These are phyloP conservation scores for Erebia ligea DNA, from an alignment of 2,888 invertebrate species.

Conservation along the genomic window DNA sequence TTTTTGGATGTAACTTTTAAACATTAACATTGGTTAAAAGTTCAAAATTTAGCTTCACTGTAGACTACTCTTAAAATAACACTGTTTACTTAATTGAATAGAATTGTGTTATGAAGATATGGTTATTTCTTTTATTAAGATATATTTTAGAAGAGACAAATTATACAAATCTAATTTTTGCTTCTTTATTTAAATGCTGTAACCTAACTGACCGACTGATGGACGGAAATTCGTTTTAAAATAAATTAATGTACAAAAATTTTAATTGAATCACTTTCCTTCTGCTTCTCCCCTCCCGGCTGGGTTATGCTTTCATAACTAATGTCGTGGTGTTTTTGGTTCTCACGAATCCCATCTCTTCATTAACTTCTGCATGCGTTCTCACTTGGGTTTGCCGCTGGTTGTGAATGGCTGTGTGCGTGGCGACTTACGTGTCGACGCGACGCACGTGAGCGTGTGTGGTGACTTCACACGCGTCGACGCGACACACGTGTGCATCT, in stretches of 20 bases:
- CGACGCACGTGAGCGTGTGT: conserved; percentile 39
- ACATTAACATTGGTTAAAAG: not conserved
- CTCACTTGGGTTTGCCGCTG: conserved; percentile 56
- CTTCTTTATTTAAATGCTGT: not conserved
- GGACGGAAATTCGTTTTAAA: conserved; percentile 2
- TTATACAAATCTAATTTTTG: not conserved
- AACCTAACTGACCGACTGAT: conserved; percentile 2
- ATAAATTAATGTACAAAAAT: conserved; percentile 21
- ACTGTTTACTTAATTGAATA: not conserved
- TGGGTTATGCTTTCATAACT: conserved; percentile 75
- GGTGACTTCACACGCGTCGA: conserved; percentile 42
- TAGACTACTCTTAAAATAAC: not conserved
- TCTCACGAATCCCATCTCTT: conserved; percentile 60
- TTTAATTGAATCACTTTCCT: conserved; percentile 44
- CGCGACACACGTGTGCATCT: conserved; percentile 42
- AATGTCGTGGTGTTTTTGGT: conserved; percentile 68
- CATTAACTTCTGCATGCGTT: conserved; percentile 66
- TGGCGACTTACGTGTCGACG: conserved; percentile 39
- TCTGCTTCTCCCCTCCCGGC: conserved; percentile 63
- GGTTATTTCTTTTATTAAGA: not conserved
- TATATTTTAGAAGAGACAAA: not conserved
- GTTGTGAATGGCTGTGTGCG: conserved; percentile 47
- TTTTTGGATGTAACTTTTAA: no score
- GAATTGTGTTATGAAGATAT: not conserved
- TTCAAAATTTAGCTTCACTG: not conserved